Evolutionary conservation across 2,888 invertebrate species (phyloP), one percentile per base, ranked within the genome.

Genomic region (Nomada ferruginata): DNA sequence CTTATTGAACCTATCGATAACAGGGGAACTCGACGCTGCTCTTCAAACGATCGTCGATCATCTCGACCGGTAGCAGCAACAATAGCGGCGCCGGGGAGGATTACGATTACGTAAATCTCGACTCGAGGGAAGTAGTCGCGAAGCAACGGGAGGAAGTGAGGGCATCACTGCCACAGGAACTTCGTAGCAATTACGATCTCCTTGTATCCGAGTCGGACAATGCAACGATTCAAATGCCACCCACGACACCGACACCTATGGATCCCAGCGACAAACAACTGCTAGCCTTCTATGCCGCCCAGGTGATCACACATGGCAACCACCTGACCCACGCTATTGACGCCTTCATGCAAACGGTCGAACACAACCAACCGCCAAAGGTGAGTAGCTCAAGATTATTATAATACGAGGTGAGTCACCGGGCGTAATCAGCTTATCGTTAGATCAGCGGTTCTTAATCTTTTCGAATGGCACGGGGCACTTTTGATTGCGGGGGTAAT

Each of bases 311-410:
- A 18, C 98, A 98, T 93, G 97, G 97, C 90, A 96, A 96, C 29
- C 96, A 97, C 92, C 95, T 99, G 64, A 96, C 97, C 83, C 97
- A 97, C 87, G 97, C 98, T 20, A 98, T 99, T 76, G 98, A 98
- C 91, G 97, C 98, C 0, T 99, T 99, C 94, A 95, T 99, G 64
- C 96, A 97, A 89, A 97, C 98, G 7, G 97, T 99, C 57, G 98
- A 98, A 91, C 97, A 97, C 94, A 98, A 98, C 91, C 98, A 98
- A 92, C 98, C 98, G 55, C 99, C 99, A 0, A 97, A 98, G 94
- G 97, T 90, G 64, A 87, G 78, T 82, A 64, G 63, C 70, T 11
- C 94, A 69, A 26, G 73, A 18, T 42, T 47, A 47, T 20, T 55
- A 20, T 20, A 20, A 55, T 55, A 10, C 7, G 10, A n/a, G 55